Base-by-base conservation (phyloP, 2,797 vertebrate species). In the Coranthus polyacanthus region DNA sequence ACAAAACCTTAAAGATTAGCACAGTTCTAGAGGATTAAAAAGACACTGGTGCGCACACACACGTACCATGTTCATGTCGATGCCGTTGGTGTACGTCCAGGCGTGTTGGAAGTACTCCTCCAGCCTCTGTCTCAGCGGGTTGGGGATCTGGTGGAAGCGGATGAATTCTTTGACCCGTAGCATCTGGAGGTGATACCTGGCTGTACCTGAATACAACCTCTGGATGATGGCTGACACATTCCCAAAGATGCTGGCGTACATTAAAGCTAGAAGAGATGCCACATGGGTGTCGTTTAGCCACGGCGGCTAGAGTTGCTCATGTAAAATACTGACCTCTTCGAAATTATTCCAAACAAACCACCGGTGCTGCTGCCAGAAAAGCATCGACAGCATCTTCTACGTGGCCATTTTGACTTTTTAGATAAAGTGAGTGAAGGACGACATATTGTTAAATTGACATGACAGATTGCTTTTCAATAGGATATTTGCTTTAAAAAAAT, bases 221-320 rank as follows among this genome's bases (percentile, higher is more conserved):
- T 99, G 98, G 94, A 99, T 99, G 94, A 99, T 99, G 90, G 98
- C 98, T 12, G 98, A 99, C 65, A 99, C 98, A 5, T 99, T 99
- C 45, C 98, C 98, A 81, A 99, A 99, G 93, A 99, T 99, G 90
- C 98, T 99, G 88, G 98, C 98, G 2, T 99, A 99, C 98, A 99
- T 99, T 71, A 99, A 89, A 81, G 98, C 98, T 99, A 89, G 58
- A 87, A 87, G 92, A 91, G 83, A 92, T 43, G 68, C 50, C 61
- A 71, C 0, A 72, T 15, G 67, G 59, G 39, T 22, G 58, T 47
- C 2, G 13, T 49, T 78, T 49, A 76, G 58, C 13, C 20, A 12
- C 0, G 20, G 47, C 1, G 24, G 50, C 17, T 34, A 3, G 53
- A 6, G 21, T 17, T 42, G 54, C 34, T 50, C 29, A 42, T 7